Evolutionary conservation across 2,113 vertebrate species (phyloP).

Genomic region (Calypte anna): DNA sequence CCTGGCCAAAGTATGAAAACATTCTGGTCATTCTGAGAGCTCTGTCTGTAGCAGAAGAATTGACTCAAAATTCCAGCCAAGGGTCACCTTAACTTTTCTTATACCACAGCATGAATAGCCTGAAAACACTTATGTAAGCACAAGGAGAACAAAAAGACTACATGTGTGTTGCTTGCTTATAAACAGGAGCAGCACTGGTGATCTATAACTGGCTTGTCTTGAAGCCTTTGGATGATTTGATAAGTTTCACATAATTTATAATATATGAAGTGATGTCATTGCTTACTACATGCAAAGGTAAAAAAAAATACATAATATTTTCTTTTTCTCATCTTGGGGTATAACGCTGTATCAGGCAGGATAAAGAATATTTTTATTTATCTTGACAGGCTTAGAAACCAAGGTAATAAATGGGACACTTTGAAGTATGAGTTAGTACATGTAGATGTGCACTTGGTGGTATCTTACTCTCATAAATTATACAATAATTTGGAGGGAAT

Average conservation of each 20-base stretch:
- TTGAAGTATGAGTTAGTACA: not conserved
- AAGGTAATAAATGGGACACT: not conserved
- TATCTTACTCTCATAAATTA: conserved; percentile 19
- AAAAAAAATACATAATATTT: not conserved
- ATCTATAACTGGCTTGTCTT: not conserved
- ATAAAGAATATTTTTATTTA: not conserved
- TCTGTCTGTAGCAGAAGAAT: not conserved
- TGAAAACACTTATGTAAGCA: not conserved
- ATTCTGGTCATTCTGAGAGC: not conserved
- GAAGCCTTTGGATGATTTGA: not conserved
- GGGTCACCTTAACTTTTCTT: not conserved
- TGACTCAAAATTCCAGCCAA: fast-evolving
- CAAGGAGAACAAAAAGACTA: not conserved
- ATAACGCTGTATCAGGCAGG: not conserved
- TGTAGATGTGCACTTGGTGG: not conserved
- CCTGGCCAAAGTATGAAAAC: not conserved
- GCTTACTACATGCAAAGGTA: not conserved
- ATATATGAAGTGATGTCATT: not conserved
- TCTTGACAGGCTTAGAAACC: not conserved
- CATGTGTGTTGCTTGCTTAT: not conserved
- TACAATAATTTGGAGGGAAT: not conserved
- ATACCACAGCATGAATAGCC: not conserved
- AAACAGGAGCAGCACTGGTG: not conserved
- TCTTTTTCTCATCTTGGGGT: not conserved
- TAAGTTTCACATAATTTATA: not conserved